Conservation (phyloP, 2,113 vertebrate genomes). For the Misgurnus mizolepis region DNA sequence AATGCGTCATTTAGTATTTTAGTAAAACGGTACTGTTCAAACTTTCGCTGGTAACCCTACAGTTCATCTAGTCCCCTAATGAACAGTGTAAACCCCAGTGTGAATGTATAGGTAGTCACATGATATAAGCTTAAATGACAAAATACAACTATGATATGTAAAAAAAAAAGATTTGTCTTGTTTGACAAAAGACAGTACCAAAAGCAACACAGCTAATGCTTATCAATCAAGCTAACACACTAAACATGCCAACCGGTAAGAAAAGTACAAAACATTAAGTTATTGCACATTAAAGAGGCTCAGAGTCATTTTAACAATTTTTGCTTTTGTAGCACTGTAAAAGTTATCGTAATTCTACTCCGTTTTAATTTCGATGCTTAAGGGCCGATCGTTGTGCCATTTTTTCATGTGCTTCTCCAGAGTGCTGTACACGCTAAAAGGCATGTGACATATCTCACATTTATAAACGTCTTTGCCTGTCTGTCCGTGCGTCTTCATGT, state of each 20-base stretch:
- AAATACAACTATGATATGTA: conserved; percentile 98
- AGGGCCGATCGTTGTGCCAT: conserved; percentile 98
- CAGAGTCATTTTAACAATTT: conserved; percentile 96
- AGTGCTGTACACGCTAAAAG: conserved; percentile 99
- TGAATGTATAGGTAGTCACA: conserved; percentile 82
- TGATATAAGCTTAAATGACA: conserved; percentile 80
- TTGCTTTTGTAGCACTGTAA: conserved; percentile 77
- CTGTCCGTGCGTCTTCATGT: conserved; percentile 99
- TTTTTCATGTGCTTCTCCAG: conserved; percentile 99
- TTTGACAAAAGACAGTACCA: conserved; percentile 78
- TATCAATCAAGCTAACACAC: conserved; percentile 92
- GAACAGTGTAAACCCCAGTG: conserved; percentile 78
- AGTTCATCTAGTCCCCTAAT: conserved; percentile 22
- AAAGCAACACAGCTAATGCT: conserved; percentile 90
- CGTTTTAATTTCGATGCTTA: conserved; percentile 98
- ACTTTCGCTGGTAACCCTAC: conserved; percentile 15
- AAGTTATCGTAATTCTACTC: conserved; percentile 78
- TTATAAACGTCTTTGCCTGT: conserved; percentile 99
- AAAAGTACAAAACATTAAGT: conserved; percentile 99
- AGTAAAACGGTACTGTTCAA: conserved; percentile 75
- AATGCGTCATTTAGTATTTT: conserved; percentile 22
- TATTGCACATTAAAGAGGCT: conserved; percentile 99
- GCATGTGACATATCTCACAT: conserved; percentile 99
- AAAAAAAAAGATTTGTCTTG: conserved; percentile 85
- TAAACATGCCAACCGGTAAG: conserved; percentile 91